Evolutionary conservation across 2,888 invertebrate species (phyloP).

Genomic region (Incurvaria masculella): DNA sequence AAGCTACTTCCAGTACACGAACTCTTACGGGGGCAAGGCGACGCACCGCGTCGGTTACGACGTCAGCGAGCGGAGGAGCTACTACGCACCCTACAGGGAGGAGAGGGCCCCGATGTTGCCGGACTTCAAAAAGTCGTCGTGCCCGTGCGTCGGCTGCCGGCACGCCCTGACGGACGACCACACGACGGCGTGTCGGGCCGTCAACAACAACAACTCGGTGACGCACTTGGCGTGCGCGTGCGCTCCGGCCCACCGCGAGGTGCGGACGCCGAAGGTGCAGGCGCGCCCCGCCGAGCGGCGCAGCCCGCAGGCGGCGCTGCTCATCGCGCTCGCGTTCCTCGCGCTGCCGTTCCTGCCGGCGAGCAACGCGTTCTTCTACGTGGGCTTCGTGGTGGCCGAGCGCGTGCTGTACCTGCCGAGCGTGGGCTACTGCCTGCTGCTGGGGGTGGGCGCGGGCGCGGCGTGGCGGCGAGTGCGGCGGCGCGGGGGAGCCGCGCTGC

Average conservation of each 20-base stretch:
- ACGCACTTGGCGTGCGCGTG: conserved; percentile 52
- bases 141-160: conserved; percentile 66
- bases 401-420: conserved; percentile 94
- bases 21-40: conserved; percentile 27
- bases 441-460: conserved; percentile 68
- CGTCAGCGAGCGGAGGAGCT: conserved; percentile 39
- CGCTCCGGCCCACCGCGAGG: conserved; percentile 26
- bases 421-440: conserved; percentile 88
- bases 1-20: conserved; percentile 17
- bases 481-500: conserved; percentile 42
- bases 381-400: conserved; percentile 98
- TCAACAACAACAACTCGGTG: conserved; percentile 68
- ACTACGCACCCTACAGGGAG: conserved; percentile 38
- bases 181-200: conserved; percentile 64
- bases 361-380: conserved; percentile 94
- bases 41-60: conserved; percentile 37
- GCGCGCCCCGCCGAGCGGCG: conserved; percentile 17
- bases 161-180: conserved; percentile 65
- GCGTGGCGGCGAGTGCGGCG: conserved; percentile 42
- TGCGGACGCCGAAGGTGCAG: conserved; percentile 31
- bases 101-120: conserved; percentile 24
- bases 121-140: conserved; percentile 32
- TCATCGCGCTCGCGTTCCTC: conserved; percentile 72
- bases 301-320: conserved; percentile 39
- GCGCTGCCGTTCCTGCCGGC: conserved; percentile 93